Conservation (phyloP, 2,797 vertebrate genomes). For the Ctenochaetus hawaiiensis region DNA sequence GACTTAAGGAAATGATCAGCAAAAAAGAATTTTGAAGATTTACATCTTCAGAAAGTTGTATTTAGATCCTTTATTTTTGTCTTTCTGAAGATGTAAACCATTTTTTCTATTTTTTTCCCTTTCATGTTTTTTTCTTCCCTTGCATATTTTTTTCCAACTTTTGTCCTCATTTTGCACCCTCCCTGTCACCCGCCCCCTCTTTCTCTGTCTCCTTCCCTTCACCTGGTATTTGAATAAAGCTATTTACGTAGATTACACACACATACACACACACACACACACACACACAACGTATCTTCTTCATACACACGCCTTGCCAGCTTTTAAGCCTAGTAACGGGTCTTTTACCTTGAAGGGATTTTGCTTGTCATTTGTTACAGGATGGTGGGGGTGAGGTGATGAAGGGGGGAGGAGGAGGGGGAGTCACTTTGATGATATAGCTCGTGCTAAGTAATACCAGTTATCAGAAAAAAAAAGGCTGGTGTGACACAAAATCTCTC, state of each 20-base stretch:
- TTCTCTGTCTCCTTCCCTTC: conserved; percentile 5
- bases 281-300: conserved; percentile 43
- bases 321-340: conserved; percentile 54
- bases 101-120: background rate
- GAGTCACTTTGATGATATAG: conserved; percentile 67
- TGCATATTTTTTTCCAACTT: background rate
- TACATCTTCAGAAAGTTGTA: background rate
- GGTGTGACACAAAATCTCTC: conserved; percentile 38
- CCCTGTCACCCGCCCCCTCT: too few species aligned
- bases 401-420: conserved; percentile 1
- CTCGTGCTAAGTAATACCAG: conserved; percentile 57
- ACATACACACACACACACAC: conserved; percentile 22
- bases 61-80: background rate
- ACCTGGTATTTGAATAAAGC: conserved; percentile 51
- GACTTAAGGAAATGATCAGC: background rate
- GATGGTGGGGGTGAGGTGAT: conserved; percentile 40
- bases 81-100: too few species aligned
- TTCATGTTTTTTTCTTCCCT: background rate
- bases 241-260: conserved; percentile 59
- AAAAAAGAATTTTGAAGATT: background rate
- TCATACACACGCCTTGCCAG: conserved; percentile 35
- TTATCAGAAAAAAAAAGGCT: conserved; percentile 55
- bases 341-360: conserved; percentile 72
- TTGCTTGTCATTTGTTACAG: conserved; percentile 64
- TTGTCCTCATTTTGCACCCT: background rate